phyloP scores from a whole-genome alignment of 2,113 vertebrate species.

The Takifugu bimaculatus region DNA sequence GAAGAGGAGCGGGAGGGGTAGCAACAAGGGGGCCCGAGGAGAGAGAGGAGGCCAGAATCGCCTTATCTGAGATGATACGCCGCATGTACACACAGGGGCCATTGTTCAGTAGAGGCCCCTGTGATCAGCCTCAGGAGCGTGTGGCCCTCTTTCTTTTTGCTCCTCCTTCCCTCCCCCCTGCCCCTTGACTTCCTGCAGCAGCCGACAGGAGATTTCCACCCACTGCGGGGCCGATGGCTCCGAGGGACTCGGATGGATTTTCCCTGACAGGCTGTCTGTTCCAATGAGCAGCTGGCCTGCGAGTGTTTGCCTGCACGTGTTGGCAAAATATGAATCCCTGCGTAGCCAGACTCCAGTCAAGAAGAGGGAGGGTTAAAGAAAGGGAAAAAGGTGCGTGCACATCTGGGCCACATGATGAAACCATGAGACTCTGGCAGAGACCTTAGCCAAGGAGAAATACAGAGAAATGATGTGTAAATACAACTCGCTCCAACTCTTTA shows the following conservation, averaged over 20 bases:
- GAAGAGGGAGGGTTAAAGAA: background rate
- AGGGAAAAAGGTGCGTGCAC: background rate
- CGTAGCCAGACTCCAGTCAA: constrained; percentile 2
- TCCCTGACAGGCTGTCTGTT: constrained; percentile 9
- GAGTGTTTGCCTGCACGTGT: background rate
- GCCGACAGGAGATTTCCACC: constrained; percentile 17
- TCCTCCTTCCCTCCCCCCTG: constrained; percentile 48
- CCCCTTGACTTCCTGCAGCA: constrained; percentile 4
- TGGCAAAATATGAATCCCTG: background rate
- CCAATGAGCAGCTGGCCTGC: background rate
- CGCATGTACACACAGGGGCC: constrained; percentile 32
- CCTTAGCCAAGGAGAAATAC: background rate
- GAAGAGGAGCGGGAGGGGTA: constrained; percentile 31
- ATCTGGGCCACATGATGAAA: background rate
- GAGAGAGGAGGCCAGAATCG: constrained; percentile 41
- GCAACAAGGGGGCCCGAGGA: constrained; percentile 45
- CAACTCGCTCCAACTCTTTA: background rate
- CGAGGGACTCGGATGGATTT: constrained; percentile 1
- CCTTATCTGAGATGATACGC: constrained; percentile 55
- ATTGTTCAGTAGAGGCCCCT: constrained; percentile 59
- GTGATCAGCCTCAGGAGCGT: constrained; percentile 64
- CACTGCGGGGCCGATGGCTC: too few species aligned
- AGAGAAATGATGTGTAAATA: background rate
- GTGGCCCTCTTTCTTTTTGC: constrained; percentile 49
- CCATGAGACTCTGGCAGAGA: background rate